Evolutionary conservation across 2,888 invertebrate genomes (phyloP), one percentile per base, ranked within the genome.

Genomic region (Tetanocera ferruginea): DNA sequence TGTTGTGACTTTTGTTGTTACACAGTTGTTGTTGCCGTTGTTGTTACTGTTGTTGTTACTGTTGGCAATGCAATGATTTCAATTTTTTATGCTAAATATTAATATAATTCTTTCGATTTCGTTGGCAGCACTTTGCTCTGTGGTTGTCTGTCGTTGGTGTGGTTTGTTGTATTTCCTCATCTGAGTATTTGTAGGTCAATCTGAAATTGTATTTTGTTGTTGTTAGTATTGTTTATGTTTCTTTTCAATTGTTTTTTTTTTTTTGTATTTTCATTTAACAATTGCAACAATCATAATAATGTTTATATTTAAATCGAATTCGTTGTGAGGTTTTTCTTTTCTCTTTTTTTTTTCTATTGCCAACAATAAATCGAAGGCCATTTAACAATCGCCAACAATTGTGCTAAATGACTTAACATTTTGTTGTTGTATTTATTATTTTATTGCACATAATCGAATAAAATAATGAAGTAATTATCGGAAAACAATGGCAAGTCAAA

Each of bases 81-180:
- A 28, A 25, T 70, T 64, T 71, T 25, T 55, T 31, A 34, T 52
- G n/a, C 34, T 14, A 43, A 72, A 72, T 57, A 17, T 23, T 25
- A 55, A 37, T 43, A 57, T 43, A 57, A 57, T 72, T 72, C 72
- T 37, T 60, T 72, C 23, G 52, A 28, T 70, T 55, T 64, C 51
- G n/a, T 64, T 64, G 70, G 28, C 66, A 49, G 28, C 34, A 19
- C 37, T 28, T 28, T 66, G 43, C 8, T 57, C 17, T 28, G 23
- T 52, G 57, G 5, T 74, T 37, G 31, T 6, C 5, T 69, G 69
- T 51, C 51, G 51, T 17, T 69, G 69, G 25, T 67, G 67, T 49
- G 9, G 67, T 67, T 67, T 37, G 2, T 8, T 8, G 28, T 25
- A 37, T 23, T 52, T 60, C 31, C 6, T 73, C 37, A 25, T 64